phyloP scores from a whole-genome alignment of 2,888 invertebrate genomes.

The Agelastica alni region DNA sequence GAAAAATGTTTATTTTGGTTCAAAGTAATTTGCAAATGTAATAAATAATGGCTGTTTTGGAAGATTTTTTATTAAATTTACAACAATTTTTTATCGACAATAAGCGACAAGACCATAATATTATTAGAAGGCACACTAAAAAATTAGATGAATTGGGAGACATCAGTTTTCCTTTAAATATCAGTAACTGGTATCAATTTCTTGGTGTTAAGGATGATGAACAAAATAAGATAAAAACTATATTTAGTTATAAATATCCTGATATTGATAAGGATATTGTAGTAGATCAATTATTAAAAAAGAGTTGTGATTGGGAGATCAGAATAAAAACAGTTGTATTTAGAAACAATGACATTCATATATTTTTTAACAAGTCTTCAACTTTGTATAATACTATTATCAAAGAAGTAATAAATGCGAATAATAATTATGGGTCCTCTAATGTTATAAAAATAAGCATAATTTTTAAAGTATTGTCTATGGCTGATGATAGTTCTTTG shows the following conservation, averaged over 20 bases:
- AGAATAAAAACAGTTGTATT: constrained; percentile 55
- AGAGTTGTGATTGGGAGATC: constrained; percentile 60
- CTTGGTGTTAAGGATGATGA: constrained; percentile 36
- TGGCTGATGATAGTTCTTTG: constrained; percentile 42
- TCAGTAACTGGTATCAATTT: constrained; percentile 63
- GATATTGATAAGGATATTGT: constrained; percentile 38
- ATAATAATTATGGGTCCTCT: constrained; percentile 46
- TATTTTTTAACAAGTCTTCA: constrained; percentile 60
- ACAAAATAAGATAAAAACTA: constrained; percentile 23
- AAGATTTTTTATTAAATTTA: constrained; percentile 32
- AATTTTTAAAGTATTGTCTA: constrained; percentile 37
- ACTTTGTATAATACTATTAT: constrained; percentile 46
- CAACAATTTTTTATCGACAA: constrained; percentile 35
- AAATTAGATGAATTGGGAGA: constrained; percentile 65
- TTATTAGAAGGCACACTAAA: constrained; percentile 65
- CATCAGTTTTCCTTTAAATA: constrained; percentile 64
- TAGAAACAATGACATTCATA: constrained; percentile 57
- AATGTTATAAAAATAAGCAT: constrained; percentile 35
- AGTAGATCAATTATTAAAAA: constrained; percentile 51
- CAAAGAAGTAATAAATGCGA: constrained; percentile 41
- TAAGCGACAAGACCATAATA: constrained; percentile 36
- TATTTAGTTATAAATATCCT: constrained; percentile 39
- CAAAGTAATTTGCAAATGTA: too few relatives aligned
- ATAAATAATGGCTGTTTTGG: constrained; percentile 33
- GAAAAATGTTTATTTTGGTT: too few relatives aligned